Conservation (phyloP, 2,113 vertebrate genomes). For the Scopus umbretta region DNA sequence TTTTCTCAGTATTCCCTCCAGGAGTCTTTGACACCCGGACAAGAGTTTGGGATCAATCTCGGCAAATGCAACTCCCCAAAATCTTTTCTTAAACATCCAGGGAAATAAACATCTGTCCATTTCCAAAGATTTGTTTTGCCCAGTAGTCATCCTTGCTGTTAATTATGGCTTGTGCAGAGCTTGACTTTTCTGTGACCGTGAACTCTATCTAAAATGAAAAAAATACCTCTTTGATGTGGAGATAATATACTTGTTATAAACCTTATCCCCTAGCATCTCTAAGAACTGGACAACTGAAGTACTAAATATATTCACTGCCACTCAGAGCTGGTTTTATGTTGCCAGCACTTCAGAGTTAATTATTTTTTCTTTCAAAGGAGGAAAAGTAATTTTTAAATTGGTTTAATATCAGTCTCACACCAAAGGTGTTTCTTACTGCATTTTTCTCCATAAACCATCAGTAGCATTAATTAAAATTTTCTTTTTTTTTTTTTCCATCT, state of each 20-base stretch:
- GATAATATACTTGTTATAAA: constrained; percentile 4
- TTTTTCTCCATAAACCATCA: constrained; percentile 1
- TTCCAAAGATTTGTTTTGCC: not conserved
- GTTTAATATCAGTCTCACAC: constrained; percentile 1
- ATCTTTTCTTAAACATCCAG: not conserved
- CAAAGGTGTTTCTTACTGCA: not conserved
- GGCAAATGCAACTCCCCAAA: not conserved
- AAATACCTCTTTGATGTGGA: not conserved
- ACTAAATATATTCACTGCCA: not conserved
- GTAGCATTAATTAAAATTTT: not conserved
- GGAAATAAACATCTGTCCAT: not conserved
- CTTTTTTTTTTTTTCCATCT: not conserved
- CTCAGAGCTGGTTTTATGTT: not conserved
- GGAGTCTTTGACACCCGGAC: not conserved
- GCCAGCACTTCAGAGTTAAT: constrained; percentile 20
- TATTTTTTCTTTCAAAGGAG: constrained; percentile 29
- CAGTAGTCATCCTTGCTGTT: not conserved
- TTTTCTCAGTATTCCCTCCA: not conserved
- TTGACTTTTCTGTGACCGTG: not conserved
- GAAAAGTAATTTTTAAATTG: constrained; percentile 6
- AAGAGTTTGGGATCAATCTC: not conserved
- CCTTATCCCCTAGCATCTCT: not conserved
- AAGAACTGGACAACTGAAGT: not conserved
- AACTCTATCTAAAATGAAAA: not conserved
- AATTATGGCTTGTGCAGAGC: not conserved